These are phyloP conservation scores for Meganola albula DNA, from an alignment of 2,888 invertebrate species.

Conservation along the genomic window DNA sequence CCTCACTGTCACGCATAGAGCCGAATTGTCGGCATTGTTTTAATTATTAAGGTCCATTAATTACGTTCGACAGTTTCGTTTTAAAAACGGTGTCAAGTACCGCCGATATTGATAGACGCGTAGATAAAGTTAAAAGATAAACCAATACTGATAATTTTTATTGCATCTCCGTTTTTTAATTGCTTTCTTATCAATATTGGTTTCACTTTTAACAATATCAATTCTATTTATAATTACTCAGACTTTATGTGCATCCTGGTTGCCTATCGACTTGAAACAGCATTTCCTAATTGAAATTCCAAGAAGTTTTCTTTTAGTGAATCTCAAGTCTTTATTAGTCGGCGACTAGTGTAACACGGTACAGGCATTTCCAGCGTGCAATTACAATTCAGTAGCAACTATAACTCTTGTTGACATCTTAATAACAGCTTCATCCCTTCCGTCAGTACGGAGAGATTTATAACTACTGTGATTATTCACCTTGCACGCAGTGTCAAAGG, in stretches of 20 bases:
- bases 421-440: slow-evolving; percentile 42
- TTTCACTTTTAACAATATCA: too few relatives aligned
- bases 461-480: slow-evolving; percentile 18
- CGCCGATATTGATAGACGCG: slow-evolving; percentile 35
- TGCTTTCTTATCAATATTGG: slow-evolving; percentile 22
- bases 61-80: slow-evolving; percentile 32
- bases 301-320: slow-evolving; percentile 18
- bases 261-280: too few relatives aligned
- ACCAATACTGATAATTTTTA: slow-evolving; percentile 28
- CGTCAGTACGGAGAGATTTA: slow-evolving; percentile 37
- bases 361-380: slow-evolving; percentile 25
- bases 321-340: too few relatives aligned
- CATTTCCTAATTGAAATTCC: too few relatives aligned
- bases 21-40: slow-evolving; percentile 37
- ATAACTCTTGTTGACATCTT: slow-evolving; percentile 48
- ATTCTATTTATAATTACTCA: too few relatives aligned
- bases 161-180: slow-evolving; percentile 22
- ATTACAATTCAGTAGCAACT: slow-evolving; percentile 30
- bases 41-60: slow-evolving; percentile 56
- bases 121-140: slow-evolving; percentile 42
- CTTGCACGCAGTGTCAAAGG: slow-evolving; percentile 11
- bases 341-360: slow-evolving; percentile 18
- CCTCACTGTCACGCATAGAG: slow-evolving; percentile 64
- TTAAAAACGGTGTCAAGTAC: slow-evolving; percentile 26
- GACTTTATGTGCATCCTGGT: too few relatives aligned